Conservation (phyloP, 2,888 invertebrate species). For the Leptopilina drosophilae region DNA sequence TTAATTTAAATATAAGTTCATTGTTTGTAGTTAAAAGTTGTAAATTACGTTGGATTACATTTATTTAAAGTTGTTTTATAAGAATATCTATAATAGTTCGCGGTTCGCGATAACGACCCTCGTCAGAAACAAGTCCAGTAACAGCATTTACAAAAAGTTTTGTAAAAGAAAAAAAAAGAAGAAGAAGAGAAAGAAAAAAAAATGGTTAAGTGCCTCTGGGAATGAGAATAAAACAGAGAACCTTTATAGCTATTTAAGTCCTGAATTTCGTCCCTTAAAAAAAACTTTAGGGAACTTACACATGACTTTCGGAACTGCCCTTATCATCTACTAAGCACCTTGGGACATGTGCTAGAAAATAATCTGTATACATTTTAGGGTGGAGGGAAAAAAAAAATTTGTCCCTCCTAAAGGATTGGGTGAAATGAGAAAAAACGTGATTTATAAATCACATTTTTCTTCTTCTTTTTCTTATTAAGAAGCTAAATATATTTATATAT, state of each 20-base stretch:
- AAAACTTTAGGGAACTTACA: conserved; percentile 17
- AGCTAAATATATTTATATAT: neutral
- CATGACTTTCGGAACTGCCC: conserved; percentile 25
- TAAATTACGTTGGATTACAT: neutral
- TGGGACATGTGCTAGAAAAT: conserved; percentile 27
- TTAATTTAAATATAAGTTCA: neutral
- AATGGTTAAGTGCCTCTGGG: conserved; percentile 18
- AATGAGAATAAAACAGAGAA: conserved; percentile 23
- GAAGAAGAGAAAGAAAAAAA: neutral
- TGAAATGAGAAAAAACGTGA: neutral
- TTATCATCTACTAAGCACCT: conserved; percentile 26
- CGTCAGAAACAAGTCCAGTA: neutral
- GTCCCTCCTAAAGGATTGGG: neutral
- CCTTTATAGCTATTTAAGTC: conserved; percentile 31
- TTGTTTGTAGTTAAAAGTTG: conserved; percentile 12
- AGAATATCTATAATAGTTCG: neutral
- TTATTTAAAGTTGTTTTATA: neutral
- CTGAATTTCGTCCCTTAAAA: conserved; percentile 34
- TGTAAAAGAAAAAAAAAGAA: neutral
- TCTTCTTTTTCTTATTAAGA: neutral
- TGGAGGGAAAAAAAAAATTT: conserved; percentile 1
- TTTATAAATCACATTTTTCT: conserved; percentile 4
- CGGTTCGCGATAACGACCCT: conserved; percentile 4
- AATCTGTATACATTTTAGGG: conserved; percentile 13
- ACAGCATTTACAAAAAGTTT: conserved; percentile 22